Evolutionary conservation across 2,888 invertebrate genomes (phyloP), one percentile per base, ranked within the genome.

Genomic region (Lymantria dispar): DNA sequence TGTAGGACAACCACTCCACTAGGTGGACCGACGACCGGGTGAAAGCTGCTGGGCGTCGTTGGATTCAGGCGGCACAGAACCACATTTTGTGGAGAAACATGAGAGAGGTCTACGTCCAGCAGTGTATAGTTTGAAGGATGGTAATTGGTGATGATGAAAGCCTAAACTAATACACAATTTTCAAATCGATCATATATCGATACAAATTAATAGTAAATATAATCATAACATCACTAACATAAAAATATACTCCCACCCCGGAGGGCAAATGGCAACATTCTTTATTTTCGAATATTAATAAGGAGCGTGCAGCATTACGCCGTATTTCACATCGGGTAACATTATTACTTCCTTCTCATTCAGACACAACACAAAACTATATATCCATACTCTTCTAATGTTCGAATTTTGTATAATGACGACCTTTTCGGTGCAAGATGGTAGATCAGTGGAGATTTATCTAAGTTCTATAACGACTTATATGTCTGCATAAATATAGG

Each of bases 241-340:
- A 77, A 80, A 80, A 79, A 78, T 78, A 78, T 76, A 81, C 84
- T 80, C 82, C 79, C 75, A 70, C 64, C 74, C 87, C 84, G 63
- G 65, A 72, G 82, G 87, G 83, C 81, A 78, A 75, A 83, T 84
- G 83, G 87, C 78, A 84, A 84, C 82, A 87, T 88, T 88, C 83
- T 88, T 88, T 87, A 86, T 87, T 88, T 87, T 87, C 76, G 85
- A 87, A 88, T 88, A 87, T 88, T 88, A 88, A 87, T 87, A 88
- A 87, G 85, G 78, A 85, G 83, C 81, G 81, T 81, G 84, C 85
- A 84, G 76, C 85, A 85, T 86, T 88, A 88, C 85, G 82, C 85
- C 82, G 87, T 87, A 87, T 87, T 85, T 88, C 85, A 87, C 86
- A 82, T 83, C 78, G 76, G 77, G 83, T 76, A 83, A 86, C 78